Percentiles rank a stretch among this genome's conserved stretches.
Evolutionary conservation across 2,797 vertebrate genomes (phyloP).

Genomic region (Peromyscus attwateri): DNA sequence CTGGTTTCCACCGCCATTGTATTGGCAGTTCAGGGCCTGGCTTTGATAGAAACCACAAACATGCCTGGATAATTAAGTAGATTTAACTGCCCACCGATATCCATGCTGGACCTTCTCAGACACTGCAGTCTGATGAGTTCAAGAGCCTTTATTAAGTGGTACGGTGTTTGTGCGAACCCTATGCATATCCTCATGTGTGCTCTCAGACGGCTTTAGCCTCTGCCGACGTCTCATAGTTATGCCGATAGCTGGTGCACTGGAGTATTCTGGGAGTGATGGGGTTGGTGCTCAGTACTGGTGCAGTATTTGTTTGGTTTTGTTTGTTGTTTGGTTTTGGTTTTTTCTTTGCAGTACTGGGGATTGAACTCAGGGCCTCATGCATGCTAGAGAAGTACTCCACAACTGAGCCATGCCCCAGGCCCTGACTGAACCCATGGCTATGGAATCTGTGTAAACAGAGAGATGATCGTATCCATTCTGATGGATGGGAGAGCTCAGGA

Average conservation of each 20-base stretch:
- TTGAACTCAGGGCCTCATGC: background rate
- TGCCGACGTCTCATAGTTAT: background rate
- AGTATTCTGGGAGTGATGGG: background rate
- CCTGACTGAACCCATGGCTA: background rate
- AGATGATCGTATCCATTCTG: background rate
- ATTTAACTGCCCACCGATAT: background rate
- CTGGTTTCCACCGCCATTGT: background rate
- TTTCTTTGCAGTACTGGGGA: background rate
- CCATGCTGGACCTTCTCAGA: background rate
- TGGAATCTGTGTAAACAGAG: background rate
- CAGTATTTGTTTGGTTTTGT: background rate
- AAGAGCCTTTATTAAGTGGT: background rate
- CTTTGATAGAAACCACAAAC: constrained; percentile 18
- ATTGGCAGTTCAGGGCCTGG: background rate
- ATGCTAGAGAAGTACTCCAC: background rate
- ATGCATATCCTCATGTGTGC: background rate
- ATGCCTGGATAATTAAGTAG: background rate
- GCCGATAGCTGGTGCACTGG: too few species aligned
- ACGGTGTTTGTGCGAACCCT: background rate
- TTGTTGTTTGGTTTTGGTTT: background rate
- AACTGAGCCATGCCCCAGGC: background rate
- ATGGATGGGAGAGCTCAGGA: background rate
- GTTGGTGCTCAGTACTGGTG: background rate
- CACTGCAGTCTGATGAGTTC: background rate
- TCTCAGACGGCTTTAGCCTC: background rate